A percentile compares a stretch with the other conserved stretches of the same genome.
These are phyloP conservation scores for Erebia epiphron DNA, from an alignment of 2,888 invertebrate genomes.

Conservation along the genomic window DNA sequence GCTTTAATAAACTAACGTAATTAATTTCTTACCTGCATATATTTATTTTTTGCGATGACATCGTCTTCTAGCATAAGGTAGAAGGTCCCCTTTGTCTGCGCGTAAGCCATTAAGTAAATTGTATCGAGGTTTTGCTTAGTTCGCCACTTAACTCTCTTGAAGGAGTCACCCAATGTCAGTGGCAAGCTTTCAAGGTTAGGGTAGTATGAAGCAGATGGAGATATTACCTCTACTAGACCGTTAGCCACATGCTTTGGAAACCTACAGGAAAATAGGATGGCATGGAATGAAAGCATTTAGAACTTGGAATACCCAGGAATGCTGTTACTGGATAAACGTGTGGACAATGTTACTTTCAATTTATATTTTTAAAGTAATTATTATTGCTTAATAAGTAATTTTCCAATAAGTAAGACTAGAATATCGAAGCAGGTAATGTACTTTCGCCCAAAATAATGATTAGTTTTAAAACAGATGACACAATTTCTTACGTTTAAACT, in stretches of 20 bases:
- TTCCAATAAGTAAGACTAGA: not conserved
- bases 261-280: conserved; percentile 63
- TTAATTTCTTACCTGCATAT: conserved; percentile 84
- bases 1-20: too few relatives aligned
- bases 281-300: conserved; percentile 14
- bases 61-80: conserved; percentile 98
- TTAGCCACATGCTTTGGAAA: conserved; percentile 88
- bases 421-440: too few relatives aligned
- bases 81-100: conserved; percentile 92
- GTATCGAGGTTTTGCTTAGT: conserved; percentile 98
- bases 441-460: too few relatives aligned
- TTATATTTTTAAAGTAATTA: too few relatives aligned
- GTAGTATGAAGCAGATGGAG: conserved; percentile 93
- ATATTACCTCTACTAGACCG: conserved; percentile 94
- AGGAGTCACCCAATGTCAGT: conserved; percentile 92
- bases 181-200: conserved; percentile 91
- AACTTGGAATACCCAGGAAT: too few relatives aligned
- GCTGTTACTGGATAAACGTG: too few relatives aligned
- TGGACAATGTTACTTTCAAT: too few relatives aligned
- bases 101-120: conserved; percentile 97
- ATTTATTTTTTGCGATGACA: conserved; percentile 93
- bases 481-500: too few relatives aligned
- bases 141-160: conserved; percentile 93
- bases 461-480: too few relatives aligned
- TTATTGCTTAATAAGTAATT: too few relatives aligned